These are phyloP conservation scores for Sycophila texana DNA, from an alignment of 2,888 invertebrate species.

Conservation along the genomic window DNA sequence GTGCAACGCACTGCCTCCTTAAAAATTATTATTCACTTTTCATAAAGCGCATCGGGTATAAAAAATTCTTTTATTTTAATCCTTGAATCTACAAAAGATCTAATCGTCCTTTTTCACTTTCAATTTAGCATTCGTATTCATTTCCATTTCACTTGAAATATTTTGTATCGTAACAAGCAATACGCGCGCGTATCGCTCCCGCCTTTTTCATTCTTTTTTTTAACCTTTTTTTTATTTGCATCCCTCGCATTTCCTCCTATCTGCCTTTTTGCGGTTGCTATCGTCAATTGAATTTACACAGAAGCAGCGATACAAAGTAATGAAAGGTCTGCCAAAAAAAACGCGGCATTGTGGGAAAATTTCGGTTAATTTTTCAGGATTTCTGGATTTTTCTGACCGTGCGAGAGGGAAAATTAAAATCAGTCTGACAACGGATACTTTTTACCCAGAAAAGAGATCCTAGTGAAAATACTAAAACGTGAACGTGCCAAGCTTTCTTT, in stretches of 20 bases:
- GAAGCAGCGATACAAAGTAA: constrained; percentile 26
- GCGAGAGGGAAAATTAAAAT: not conserved
- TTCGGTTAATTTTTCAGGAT: not conserved
- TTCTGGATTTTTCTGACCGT: not conserved
- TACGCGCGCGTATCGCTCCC: not conserved
- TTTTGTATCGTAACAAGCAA: constrained; percentile 12
- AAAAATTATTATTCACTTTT: not conserved
- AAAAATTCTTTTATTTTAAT: constrained; percentile 5
- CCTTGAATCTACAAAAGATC: not conserved
- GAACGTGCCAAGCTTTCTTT: too few species aligned
- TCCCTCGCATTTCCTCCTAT: not conserved
- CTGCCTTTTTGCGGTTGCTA: constrained; percentile 21
- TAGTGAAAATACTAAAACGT: too few species aligned
- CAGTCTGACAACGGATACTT: not conserved
- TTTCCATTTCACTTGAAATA: constrained; percentile 35
- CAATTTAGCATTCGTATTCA: constrained; percentile 22
- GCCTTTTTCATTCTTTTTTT: not conserved
- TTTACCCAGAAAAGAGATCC: too few species aligned
- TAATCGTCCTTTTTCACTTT: constrained; percentile 13
- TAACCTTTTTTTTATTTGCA: not conserved
- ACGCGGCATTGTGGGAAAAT: not conserved
- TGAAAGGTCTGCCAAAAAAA: constrained; percentile 16
- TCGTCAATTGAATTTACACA: constrained; percentile 38
- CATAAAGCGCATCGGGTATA: not conserved
- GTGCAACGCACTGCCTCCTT: not conserved